Conservation (phyloP, 2,113 vertebrate species). For the Hydropotes inermis region DNA sequence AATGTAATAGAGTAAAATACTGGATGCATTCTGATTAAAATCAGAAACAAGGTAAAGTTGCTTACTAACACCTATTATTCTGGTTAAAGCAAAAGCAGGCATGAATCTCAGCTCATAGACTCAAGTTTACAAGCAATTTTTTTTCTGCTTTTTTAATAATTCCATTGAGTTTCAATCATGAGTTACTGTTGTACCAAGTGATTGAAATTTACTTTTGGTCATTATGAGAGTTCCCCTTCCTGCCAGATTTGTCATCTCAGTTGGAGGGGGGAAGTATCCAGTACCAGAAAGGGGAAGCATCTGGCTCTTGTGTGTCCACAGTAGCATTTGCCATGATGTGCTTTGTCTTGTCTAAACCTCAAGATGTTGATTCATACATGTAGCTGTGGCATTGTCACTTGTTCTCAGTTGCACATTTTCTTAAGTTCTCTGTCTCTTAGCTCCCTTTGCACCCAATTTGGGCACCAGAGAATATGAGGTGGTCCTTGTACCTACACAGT, state of each 20-base stretch:
- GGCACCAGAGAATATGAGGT: neutral
- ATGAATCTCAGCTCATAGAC: neutral
- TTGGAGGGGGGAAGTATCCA: neutral
- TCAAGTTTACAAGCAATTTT: neutral
- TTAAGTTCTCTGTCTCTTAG: neutral
- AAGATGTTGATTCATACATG: neutral
- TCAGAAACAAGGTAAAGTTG: neutral
- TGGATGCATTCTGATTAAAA: neutral
- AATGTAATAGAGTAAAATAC: neutral
- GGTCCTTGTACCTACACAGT: neutral
- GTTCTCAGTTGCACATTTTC: neutral
- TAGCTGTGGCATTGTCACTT: neutral
- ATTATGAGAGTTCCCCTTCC: neutral
- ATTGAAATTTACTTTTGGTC: neutral
- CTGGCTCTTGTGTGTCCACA: neutral
- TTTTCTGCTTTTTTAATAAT: neutral
- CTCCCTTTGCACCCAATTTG: neutral
- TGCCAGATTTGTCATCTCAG: neutral
- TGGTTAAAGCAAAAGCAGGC: neutral
- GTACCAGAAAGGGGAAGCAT: neutral
- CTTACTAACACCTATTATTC: neutral
- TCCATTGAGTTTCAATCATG: neutral
- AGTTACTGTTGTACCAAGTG: neutral
- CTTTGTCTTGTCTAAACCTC: neutral
- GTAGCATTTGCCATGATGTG: neutral